phyloP scores from a whole-genome alignment of 2,888 invertebrate genomes.

The Ctenicera cuprea region DNA sequence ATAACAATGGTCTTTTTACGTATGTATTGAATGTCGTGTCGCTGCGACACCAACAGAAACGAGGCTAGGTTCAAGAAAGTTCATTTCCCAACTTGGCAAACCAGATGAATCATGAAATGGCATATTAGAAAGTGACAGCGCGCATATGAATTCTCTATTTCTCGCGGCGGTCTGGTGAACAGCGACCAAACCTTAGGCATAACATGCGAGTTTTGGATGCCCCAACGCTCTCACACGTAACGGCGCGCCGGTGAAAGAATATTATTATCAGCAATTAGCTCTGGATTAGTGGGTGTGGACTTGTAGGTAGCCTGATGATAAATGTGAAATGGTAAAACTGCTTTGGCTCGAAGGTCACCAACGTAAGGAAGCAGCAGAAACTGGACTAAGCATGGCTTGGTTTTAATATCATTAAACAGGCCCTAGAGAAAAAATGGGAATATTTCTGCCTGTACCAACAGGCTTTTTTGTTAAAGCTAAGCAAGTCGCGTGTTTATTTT shows the following conservation, averaged over 20 bases:
- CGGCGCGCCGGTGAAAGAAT: background rate
- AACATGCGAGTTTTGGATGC: background rate
- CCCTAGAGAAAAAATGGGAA: no score
- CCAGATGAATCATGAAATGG: slow-evolving; percentile 44
- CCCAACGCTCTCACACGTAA: background rate
- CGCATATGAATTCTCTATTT: slow-evolving; percentile 32
- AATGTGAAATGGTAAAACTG: no score
- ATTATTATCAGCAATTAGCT: no score
- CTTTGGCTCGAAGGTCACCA: no score
- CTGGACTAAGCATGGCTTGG: no score
- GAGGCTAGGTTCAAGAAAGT: slow-evolving; percentile 48
- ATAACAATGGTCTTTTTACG: slow-evolving; percentile 27
- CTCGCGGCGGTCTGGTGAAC: slow-evolving; percentile 15
- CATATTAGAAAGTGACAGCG: slow-evolving; percentile 46
- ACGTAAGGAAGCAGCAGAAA: no score
- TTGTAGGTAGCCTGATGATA: no score
- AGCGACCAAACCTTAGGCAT: background rate
- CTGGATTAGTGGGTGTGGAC: no score
- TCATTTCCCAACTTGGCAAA: slow-evolving; percentile 45
- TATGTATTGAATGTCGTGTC: slow-evolving; percentile 31
- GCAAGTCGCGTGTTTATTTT: no score
- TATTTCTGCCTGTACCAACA: no score
- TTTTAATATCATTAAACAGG: no score
- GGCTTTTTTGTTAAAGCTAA: no score
- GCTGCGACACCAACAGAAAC: slow-evolving; percentile 38